Percentiles rank a stretch among this genome's conserved stretches.
phyloP scores from a whole-genome alignment of 2,888 invertebrate species.

The Megamerina dolium region DNA sequence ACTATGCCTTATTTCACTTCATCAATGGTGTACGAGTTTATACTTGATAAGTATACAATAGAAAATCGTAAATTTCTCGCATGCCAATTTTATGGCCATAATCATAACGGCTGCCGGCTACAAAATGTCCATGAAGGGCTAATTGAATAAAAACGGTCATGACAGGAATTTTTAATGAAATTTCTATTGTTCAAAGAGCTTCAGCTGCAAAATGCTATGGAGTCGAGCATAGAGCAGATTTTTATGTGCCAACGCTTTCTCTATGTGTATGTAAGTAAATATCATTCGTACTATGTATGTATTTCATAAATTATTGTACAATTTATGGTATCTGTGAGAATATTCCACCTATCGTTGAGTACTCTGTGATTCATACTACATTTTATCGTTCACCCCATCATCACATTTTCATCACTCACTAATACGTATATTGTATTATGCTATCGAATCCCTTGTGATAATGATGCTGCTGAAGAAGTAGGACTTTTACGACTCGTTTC shows the following conservation, averaged over 20 bases:
- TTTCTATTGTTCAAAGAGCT: constrained; percentile 14
- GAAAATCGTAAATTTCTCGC: constrained; percentile 17
- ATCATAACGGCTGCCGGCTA: constrained; percentile 13
- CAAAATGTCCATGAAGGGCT: constrained; percentile 36
- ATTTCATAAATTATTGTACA: constrained; percentile 23
- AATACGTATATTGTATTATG: too few relatives aligned
- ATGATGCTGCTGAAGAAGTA: constrained; percentile 15
- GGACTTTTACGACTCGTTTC: constrained; percentile 47
- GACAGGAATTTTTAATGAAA: constrained; percentile 43
- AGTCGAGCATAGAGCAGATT: background rate
- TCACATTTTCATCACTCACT: too few relatives aligned
- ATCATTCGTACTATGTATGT: constrained; percentile 9
- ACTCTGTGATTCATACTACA: too few relatives aligned
- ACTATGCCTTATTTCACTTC: background rate
- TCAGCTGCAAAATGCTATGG: background rate
- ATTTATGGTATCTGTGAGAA: constrained; percentile 17
- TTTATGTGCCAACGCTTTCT: background rate
- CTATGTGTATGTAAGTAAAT: too few relatives aligned
- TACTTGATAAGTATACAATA: too few relatives aligned
- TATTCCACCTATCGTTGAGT: too few relatives aligned
- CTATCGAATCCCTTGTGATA: constrained; percentile 1
- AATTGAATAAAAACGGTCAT: constrained; percentile 46
- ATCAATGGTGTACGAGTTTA: too few relatives aligned
- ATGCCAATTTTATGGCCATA: constrained; percentile 18
- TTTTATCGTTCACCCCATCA: too few relatives aligned